Evolutionary conservation across 2,888 invertebrate genomes (phyloP).

Genomic region (Cephus sareptanus): DNA sequence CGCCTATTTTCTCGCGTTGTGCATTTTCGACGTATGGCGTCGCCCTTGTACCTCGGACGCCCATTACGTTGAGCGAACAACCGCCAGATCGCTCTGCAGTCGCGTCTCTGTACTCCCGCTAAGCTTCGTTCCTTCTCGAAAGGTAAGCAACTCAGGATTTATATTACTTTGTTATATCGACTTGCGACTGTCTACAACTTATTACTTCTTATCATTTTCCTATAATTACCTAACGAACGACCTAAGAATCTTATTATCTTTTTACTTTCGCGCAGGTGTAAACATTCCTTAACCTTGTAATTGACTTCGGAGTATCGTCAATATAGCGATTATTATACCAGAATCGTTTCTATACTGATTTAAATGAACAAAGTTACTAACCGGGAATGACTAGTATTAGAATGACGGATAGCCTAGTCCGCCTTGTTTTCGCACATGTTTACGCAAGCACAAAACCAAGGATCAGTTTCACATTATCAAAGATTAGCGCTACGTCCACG

Average conservation of each 20-base stretch:
- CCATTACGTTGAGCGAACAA: not conserved
- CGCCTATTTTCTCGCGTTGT: not conserved
- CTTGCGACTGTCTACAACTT: not conserved
- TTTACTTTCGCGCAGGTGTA: no score
- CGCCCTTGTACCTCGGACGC: not conserved
- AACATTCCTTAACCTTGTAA: not conserved
- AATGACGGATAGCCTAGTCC: not conserved
- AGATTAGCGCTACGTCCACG: conserved; percentile 27
- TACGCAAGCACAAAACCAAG: conserved; percentile 18
- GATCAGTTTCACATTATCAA: conserved; percentile 22
- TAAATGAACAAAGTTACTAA: not conserved
- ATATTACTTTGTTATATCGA: not conserved
- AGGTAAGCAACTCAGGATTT: not conserved
- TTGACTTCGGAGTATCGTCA: not conserved
- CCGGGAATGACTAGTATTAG: not conserved
- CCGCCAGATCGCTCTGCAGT: not conserved
- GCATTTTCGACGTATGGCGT: not conserved
- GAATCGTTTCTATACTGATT: not conserved
- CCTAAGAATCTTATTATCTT: not conserved
- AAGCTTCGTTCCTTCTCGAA: not conserved
- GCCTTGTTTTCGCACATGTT: not conserved
- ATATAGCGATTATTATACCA: not conserved
- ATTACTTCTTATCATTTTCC: not conserved
- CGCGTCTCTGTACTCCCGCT: not conserved
- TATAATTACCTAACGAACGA: not conserved